Evolutionary conservation across 2,797 vertebrate genomes (phyloP).

Genomic region (Sciurus carolinensis): DNA sequence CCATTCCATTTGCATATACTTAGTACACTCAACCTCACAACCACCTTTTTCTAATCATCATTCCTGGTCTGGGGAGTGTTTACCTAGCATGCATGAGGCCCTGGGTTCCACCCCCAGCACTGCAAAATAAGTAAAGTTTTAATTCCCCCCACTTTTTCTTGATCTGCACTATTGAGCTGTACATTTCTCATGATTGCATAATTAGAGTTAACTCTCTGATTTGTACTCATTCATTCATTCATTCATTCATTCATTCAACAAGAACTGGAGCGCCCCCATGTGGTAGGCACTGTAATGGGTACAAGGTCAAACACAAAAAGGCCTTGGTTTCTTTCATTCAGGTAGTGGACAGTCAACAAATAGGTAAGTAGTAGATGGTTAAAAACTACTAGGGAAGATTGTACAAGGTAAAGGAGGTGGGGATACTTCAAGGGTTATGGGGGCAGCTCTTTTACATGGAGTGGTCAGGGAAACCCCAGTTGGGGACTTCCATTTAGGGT

Average conservation of each 20-base stretch:
- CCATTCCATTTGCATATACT: neutral
- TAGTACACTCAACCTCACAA: neutral
- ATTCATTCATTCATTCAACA: neutral
- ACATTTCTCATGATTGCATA: neutral
- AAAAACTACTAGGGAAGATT: neutral
- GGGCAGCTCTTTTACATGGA: neutral
- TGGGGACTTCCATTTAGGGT: fast-evolving
- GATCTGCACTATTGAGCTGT: neutral
- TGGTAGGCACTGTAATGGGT: no score
- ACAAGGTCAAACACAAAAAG: neutral
- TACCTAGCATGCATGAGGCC: neutral
- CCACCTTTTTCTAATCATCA: neutral
- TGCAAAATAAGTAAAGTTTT: neutral
- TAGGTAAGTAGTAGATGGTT: neutral
- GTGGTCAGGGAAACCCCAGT: neutral
- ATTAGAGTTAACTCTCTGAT: neutral
- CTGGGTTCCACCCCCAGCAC: neutral
- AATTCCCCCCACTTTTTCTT: neutral
- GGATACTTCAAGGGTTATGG: no score
- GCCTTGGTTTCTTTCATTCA: neutral
- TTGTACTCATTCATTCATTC: neutral
- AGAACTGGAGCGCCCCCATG: neutral
- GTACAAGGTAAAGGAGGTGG: neutral
- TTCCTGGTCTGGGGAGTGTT: neutral
- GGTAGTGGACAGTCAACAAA: no score